Evolutionary conservation across 2,113 vertebrate genomes (phyloP), one percentile per base, ranked within the genome.

Genomic region (Salvelinus namaycush): DNA sequence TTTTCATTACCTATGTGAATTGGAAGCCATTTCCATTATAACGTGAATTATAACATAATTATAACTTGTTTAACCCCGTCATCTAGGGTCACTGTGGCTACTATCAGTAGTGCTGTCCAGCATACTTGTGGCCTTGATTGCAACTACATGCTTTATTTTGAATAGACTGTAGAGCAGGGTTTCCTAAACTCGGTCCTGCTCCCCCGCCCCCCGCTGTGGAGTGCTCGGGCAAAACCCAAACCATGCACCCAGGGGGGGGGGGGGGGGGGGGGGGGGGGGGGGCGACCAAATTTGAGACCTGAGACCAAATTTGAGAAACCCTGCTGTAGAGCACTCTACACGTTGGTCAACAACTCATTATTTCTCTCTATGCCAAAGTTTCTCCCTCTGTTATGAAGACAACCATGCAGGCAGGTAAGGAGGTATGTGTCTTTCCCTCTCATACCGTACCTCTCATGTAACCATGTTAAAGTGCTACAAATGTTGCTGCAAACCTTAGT

Each of bases 351-450:
- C 51, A 44, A 54, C 51, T 54, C 59, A 62, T 62, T 62, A 14
- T 68, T 74, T 51, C 54, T 76, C 76, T 78, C 59, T 74, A 0
- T 87, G 18, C 70, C 16, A 81, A 67, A 88, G 90, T 31, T n/a
- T 81, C 31, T 16, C 66, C 71, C 62, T 71, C 76, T 65, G 84
- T 77, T 2, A 62, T 70, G 69, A 91, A 72, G 59, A 3, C 14
- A 2, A 26, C 49, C 72, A 83, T 77, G 74, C 80, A 62, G 9
- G 44, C 74, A 26, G 86, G 73, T n/a, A 74, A 78, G 48, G 89
- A 92, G 89, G 92, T 93, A 83, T 2, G 57, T 29, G 39, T 22
- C 24, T 70, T 24, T 48, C 11, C 2, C 14, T 68, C 66, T 68
- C 66, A 31, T 51, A 51, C 49, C 16, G 49, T 51, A 51, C 49